A percentile compares a stretch with the other conserved stretches of the same genome.
Conservation (phyloP, 2,797 vertebrate genomes). For the Triplophysa yarkandensis region DNA sequence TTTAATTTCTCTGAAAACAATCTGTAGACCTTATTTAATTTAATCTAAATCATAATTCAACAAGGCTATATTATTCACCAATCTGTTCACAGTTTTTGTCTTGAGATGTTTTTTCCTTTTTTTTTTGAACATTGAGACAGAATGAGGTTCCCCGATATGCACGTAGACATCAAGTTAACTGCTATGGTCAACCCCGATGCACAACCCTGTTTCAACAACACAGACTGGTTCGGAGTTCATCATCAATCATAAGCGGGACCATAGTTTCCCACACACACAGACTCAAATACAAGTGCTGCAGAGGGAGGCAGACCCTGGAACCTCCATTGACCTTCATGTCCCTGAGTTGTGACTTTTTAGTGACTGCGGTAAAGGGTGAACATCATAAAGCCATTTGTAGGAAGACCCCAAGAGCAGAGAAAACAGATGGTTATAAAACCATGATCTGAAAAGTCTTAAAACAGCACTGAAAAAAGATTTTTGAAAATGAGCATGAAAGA, state of each 20-base stretch:
- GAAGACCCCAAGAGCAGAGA: not conserved
- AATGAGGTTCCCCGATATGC: constrained; percentile 33
- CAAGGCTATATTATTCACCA: not conserved
- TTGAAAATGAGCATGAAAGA: not conserved
- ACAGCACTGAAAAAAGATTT: not conserved
- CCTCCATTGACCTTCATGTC: constrained; percentile 52
- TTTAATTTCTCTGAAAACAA: not conserved
- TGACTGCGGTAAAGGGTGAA: not conserved
- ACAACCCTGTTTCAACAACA: constrained; percentile 54
- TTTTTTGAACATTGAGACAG: not conserved
- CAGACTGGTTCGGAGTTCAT: constrained; percentile 52
- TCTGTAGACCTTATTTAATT: not conserved
- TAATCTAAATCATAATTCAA: not conserved
- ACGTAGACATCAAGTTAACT: constrained; percentile 59
- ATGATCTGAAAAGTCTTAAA: not conserved
- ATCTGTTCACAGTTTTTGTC: not conserved
- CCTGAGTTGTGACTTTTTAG: constrained; percentile 10
- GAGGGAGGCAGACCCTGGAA: constrained; percentile 49
- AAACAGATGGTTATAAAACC: not conserved
- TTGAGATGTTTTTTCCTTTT: not conserved
- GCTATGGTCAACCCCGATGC: constrained; percentile 59
- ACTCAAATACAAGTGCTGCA: constrained; percentile 33
- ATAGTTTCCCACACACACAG: constrained; percentile 36
- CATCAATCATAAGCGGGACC: constrained; percentile 68
- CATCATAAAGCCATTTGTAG: not conserved